Base-by-base conservation (phyloP, 2,113 vertebrate genomes). In the Narcine bancroftii region DNA sequence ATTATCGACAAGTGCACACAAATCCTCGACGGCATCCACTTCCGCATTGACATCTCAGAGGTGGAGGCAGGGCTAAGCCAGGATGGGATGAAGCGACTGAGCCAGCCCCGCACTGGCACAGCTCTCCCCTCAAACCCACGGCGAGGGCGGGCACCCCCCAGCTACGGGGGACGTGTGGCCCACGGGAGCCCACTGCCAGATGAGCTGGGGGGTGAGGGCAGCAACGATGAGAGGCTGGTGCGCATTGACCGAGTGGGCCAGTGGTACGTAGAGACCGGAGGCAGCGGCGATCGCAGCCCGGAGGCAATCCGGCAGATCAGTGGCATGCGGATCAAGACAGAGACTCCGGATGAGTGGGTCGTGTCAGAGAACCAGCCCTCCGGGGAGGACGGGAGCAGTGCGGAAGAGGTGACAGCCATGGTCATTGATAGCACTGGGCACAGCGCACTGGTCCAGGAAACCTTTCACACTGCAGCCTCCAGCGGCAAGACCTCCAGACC, bases 1-100 rank as follows among this genome's bases (percentile, higher is more conserved):
- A 98, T 99, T 92, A 99, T 99, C 93, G 99, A 99, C 96, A 98
- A 98, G 93, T 99, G 99, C 95, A 99, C 99, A 0, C 98, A 99
- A 96, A 98, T 99, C 94, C 96, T 99, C 0, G 99, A 99, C 95
- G 97, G 98, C 2, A 99, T 99, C 93, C 99, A 99, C 93, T 97
- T 99, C 94, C 99, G 99, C 95, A 99, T 99, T 69, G 98, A 97
- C 0, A 94, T 99, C 94, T 96, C 97, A 0, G 97, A 98, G 47
- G 95, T 98, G 63, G 98, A 98, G 56, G 97, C 96, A 0, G 97
- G 97, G 92, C 92, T 97, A 92, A 94, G 95, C 94, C 97, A 97
- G 89, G 96, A 93, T 0, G 95, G 95, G 94, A 94, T 93, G 53
- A 97, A 95, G 93, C 96, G 97, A 92, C 96, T 96, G 0, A 95